These are phyloP conservation scores for Potamarius usumacintae DNA, from an alignment of 2,113 vertebrate genomes.

Conservation along the genomic window DNA sequence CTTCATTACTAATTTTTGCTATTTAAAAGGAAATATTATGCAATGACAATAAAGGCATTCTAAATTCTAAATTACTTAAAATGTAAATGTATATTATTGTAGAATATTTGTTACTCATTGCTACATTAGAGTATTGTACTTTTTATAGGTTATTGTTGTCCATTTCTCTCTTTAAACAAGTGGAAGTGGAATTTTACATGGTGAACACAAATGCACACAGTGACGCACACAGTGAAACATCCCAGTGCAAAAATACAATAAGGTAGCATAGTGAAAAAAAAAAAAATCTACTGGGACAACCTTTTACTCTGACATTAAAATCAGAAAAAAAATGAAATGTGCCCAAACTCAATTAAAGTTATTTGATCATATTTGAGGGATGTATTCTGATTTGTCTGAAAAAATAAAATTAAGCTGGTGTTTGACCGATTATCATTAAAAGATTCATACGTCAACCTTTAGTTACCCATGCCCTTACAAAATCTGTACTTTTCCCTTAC, in stretches of 20 bases:
- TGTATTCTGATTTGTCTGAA: slow-evolving; percentile 52
- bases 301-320: slow-evolving; percentile 32
- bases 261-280: neutral
- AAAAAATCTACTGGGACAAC: neutral
- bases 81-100: too few relatives aligned
- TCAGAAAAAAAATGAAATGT: slow-evolving; percentile 53
- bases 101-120: too few relatives aligned
- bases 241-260: neutral
- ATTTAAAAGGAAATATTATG: too few relatives aligned
- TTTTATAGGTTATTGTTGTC: too few relatives aligned
- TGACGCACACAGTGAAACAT: too few relatives aligned
- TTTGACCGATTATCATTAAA: slow-evolving; percentile 41
- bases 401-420: slow-evolving; percentile 53
- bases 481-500: too few relatives aligned
- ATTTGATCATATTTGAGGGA: slow-evolving; percentile 49
- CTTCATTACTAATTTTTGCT: too few relatives aligned
- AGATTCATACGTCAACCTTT: slow-evolving; percentile 54
- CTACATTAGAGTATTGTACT: too few relatives aligned
- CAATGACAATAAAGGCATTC: too few relatives aligned
- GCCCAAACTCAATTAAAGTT: slow-evolving; percentile 51
- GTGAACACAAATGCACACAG: neutral
- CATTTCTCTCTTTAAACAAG: too few relatives aligned
- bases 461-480: too few relatives aligned
- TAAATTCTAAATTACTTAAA: too few relatives aligned
- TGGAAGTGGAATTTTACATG: neutral